Evolutionary conservation across 2,888 invertebrate species (phyloP).

Genomic region (Julus scanicus): DNA sequence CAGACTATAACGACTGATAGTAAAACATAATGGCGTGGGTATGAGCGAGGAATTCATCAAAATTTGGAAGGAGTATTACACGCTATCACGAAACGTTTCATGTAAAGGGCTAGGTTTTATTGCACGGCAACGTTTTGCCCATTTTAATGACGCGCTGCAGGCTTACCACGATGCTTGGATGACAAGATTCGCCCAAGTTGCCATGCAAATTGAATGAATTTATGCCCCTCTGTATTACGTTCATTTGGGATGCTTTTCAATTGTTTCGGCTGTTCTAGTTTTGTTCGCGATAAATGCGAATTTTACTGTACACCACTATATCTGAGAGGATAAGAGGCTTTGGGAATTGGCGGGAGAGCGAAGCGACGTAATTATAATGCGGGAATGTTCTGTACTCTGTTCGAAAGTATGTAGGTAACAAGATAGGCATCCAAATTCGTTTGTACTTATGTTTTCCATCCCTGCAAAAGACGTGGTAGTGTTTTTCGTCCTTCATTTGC

Average conservation of each 20-base stretch:
- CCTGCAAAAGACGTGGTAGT: too few species aligned
- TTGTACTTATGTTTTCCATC: too few species aligned
- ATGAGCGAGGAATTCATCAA: slow-evolving; percentile 43
- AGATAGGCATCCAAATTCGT: too few species aligned
- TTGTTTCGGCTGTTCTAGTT: not conserved
- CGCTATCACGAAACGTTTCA: slow-evolving; percentile 37
- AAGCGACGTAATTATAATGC: too few species aligned
- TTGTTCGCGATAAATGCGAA: not conserved
- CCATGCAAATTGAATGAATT: slow-evolving; percentile 32
- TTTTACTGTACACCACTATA: not conserved
- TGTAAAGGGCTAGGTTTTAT: not conserved
- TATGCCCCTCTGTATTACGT: not conserved
- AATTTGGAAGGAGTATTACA: slow-evolving; percentile 5
- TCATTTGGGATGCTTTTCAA: not conserved
- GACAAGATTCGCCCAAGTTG: not conserved
- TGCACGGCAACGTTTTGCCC: not conserved
- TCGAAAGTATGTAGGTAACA: too few species aligned
- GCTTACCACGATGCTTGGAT: not conserved
- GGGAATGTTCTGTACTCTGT: too few species aligned
- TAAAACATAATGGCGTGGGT: slow-evolving; percentile 40
- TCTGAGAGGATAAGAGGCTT: too few species aligned
- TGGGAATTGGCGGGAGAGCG: too few species aligned
- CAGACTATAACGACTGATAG: slow-evolving; percentile 8
- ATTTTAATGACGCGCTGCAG: not conserved
- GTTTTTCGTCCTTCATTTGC: too few species aligned